A percentile compares a stretch with the other conserved stretches of the same genome.
Evolutionary conservation across 2,888 invertebrate genomes (phyloP).

Genomic region (Antheraea yamamai): DNA sequence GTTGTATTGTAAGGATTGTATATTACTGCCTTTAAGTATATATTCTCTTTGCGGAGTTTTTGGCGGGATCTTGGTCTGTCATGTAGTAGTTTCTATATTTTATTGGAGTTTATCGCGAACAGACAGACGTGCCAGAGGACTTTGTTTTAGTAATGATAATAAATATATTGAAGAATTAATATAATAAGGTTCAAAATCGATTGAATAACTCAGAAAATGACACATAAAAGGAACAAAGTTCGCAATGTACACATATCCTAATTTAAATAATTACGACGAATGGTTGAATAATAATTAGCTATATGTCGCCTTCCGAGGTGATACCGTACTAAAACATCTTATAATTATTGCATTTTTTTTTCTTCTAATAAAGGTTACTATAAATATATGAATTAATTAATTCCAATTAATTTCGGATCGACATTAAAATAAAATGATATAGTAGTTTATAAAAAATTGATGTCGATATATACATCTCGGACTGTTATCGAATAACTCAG

Average conservation of each 20-base stretch:
- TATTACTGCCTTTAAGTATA: no score
- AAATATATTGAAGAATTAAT: not conserved
- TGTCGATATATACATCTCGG: no score
- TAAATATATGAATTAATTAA: not conserved
- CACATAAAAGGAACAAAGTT: not conserved
- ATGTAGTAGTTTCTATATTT: no score
- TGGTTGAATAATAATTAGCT: slow-evolving; percentile 5
- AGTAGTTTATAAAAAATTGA: no score
- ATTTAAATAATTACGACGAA: slow-evolving; percentile 6
- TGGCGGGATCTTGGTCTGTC: no score
- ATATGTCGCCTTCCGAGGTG: not conserved
- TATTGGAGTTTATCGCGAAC: no score
- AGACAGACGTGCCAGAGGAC: no score
- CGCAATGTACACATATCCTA: not conserved
- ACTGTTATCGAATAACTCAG: no score
- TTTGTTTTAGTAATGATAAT: no score
- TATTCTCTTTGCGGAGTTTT: no score
- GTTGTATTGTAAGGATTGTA: no score
- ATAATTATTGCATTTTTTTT: slow-evolving; percentile 5
- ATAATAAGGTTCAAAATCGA: not conserved
- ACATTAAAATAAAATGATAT: not conserved
- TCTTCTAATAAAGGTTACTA: not conserved
- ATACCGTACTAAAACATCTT: not conserved
- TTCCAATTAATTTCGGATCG: not conserved
- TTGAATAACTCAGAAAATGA: not conserved